Conservation (phyloP, 2,113 vertebrate genomes). For the Aleadryas rufinucha region DNA sequence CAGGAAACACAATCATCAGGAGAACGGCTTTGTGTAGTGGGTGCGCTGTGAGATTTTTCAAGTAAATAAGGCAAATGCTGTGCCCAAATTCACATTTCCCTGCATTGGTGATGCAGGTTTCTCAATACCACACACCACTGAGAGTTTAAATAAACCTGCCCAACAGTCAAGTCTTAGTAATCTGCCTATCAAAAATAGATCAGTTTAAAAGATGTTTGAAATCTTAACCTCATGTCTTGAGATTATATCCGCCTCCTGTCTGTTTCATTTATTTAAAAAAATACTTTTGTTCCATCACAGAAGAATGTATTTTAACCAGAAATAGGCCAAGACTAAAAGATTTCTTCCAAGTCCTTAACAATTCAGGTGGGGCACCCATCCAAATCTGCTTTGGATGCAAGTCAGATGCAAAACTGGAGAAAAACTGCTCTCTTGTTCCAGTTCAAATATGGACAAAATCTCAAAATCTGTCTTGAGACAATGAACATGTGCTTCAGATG, state of each 20-base stretch:
- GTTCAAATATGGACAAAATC: conserved; percentile 54
- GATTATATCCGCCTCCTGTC: neutral
- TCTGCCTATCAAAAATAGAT: neutral
- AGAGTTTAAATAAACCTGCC: neutral
- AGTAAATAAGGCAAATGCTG: neutral
- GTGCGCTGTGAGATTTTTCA: neutral
- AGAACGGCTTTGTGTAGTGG: neutral
- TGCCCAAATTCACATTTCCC: neutral
- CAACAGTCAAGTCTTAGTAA: neutral
- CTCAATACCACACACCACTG: neutral
- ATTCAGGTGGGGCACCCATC: conserved; percentile 42
- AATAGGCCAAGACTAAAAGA: conserved; percentile 19
- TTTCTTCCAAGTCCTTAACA: conserved; percentile 41
- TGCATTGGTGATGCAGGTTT: neutral
- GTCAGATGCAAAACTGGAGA: conserved; percentile 29
- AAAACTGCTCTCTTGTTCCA: conserved; percentile 49
- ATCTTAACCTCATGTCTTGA: neutral
- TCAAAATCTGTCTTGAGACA: conserved; percentile 53
- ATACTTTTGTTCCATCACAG: neutral
- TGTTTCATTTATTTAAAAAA: neutral
- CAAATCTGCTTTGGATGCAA: conserved; percentile 50
- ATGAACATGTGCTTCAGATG: conserved; percentile 22
- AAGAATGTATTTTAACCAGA: conserved; percentile 18
- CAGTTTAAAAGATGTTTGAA: neutral
- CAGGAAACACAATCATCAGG: neutral